Base-by-base conservation (phyloP, 2,797 vertebrate species). In the Poeciliopsis presidionis region DNA sequence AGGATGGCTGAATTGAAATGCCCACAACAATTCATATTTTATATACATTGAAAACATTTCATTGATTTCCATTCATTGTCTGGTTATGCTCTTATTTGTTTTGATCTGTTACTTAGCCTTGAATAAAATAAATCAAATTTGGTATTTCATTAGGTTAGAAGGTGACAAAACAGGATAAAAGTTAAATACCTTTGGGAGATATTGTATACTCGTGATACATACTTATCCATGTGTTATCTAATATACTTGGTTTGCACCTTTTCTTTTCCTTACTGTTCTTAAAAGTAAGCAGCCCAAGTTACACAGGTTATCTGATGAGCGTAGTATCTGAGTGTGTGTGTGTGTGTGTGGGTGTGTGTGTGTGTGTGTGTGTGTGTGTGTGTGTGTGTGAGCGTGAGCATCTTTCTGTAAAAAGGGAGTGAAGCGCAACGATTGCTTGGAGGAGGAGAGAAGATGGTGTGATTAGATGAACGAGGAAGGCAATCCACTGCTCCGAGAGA, bases 401-500 rank as follows among this genome's bases (percentile, higher is more conserved):
- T 77, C 79, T 79, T 67, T 89, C 77, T 83, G 82, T 88, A 85
- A 82, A 71, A 57, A 84, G 76, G 71, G 86, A 89, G 85, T 46
- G 51, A 86, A 88, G 89, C 63, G 70, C 92, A 92, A 90, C 86
- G 87, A 95, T 94, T 95, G 93, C 89, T 90, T 87, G 92, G 93
- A 80, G 80, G 91, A 92, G 93, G 92, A 93, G 91, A 93, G 94
- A 94, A 94, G 93, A 95, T 94, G 91, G 88, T 76, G 90, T 95
- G 94, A 96, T 95, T 94, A 94, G 93, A 95, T 90, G 92, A 90
- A 92, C 79, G 90, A 93, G 85, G 80, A 89, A 93, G 93, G 93
- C 93, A 94, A 94, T 95, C 90, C 92, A 86, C 87, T 89, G 88
- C 90, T 91, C 90, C 91, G 88, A 86, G 90, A 88, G 90, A 92